Conservation (phyloP, 2,113 vertebrate genomes). For the Trochalopteron elliotii region DNA sequence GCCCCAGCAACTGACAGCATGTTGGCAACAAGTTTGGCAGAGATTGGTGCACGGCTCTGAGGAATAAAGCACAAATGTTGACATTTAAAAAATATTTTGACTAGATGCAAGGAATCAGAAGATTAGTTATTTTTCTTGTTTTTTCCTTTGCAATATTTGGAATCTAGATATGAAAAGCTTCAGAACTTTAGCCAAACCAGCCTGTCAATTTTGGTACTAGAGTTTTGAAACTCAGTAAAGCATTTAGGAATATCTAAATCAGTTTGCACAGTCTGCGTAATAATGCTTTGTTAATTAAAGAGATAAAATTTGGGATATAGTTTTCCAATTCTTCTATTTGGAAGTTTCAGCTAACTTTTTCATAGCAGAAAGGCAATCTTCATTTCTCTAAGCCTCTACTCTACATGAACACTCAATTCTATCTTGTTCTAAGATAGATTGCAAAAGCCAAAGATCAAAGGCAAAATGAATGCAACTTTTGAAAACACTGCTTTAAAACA, state of each 20-base stretch:
- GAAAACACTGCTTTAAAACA: background rate
- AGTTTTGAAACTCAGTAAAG: background rate
- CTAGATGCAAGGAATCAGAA: background rate
- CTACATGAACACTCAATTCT: background rate
- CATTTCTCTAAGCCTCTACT: background rate
- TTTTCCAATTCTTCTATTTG: background rate
- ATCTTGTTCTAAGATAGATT: background rate
- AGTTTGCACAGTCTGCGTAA: background rate
- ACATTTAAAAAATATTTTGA: background rate
- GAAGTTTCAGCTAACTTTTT: background rate
- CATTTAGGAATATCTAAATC: background rate
- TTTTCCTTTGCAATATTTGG: background rate
- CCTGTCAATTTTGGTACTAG: background rate
- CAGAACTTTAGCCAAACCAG: background rate
- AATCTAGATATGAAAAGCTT: background rate
- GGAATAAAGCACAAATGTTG: conserved; percentile 33
- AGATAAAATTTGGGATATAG: background rate
- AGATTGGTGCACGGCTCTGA: conserved; percentile 94
- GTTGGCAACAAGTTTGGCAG: conserved; percentile 95
- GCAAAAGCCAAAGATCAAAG: background rate
- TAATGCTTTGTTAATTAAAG: background rate
- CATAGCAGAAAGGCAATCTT: background rate
- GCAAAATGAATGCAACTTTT: background rate
- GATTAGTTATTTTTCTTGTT: background rate
- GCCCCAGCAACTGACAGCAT: conserved; percentile 95